Evolutionary conservation across 2,113 vertebrate genomes (phyloP).

Genomic region (Gnathonemus echidnorhynchus): DNA sequence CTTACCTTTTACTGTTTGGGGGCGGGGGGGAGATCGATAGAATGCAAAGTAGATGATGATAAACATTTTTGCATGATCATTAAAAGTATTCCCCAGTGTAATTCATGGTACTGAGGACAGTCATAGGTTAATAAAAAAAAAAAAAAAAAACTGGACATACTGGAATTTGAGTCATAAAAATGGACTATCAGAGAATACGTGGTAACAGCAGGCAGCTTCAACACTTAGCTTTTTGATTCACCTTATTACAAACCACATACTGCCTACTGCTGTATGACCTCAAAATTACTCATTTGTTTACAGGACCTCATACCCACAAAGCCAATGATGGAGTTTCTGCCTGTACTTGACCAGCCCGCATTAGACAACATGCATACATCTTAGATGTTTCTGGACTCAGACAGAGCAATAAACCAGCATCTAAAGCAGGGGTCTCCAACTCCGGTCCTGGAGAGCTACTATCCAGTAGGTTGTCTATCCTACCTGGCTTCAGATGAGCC

Average conservation of each 20-base stretch:
- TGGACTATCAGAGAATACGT: background rate
- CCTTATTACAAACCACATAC: background rate
- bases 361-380: background rate
- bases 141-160: too few relatives aligned
- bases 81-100: background rate
- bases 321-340: background rate
- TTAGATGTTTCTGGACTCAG: background rate
- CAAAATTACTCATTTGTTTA: background rate
- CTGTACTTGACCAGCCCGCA: background rate
- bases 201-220: background rate
- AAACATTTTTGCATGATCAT: background rate
- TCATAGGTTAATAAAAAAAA: background rate
- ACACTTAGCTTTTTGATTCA: background rate
- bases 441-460: background rate
- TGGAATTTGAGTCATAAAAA: background rate
- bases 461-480: background rate
- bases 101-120: background rate
- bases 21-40: background rate
- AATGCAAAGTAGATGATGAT: background rate
- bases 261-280: background rate
- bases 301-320: background rate
- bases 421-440: background rate
- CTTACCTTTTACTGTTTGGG: too few relatives aligned
- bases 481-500: background rate
- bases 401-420: background rate